Evolutionary conservation across 2,888 invertebrate genomes (phyloP).

Genomic region (Ramazzottius varieornatus): DNA sequence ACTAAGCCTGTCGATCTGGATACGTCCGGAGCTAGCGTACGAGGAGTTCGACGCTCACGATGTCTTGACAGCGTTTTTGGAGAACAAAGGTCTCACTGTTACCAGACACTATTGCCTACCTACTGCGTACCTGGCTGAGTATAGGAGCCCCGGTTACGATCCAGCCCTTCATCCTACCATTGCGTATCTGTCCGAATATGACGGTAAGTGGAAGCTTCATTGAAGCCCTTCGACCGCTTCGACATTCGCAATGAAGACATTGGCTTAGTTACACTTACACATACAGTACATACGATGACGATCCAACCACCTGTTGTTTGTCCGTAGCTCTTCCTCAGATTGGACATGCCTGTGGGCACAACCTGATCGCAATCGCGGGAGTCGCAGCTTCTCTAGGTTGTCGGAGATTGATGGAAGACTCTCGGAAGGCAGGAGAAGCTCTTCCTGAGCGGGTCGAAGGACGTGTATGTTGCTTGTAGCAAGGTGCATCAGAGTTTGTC

Average conservation of each 20-base stretch:
- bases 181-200: not conserved
- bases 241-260: too few species aligned
- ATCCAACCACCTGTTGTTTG: too few species aligned
- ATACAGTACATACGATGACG: too few species aligned
- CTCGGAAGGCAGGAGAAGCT: not conserved
- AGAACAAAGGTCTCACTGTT: slow-evolving; percentile 13
- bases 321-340: not conserved
- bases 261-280: not conserved
- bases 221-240: too few species aligned
- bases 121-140: not conserved
- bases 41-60: slow-evolving; percentile 14
- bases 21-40: slow-evolving; percentile 14
- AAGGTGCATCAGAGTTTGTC: not conserved
- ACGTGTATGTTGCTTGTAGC: not conserved
- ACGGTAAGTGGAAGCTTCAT: too few species aligned
- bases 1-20: slow-evolving; percentile 14
- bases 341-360: slow-evolving; percentile 1
- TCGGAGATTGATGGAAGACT: not conserved
- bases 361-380: not conserved
- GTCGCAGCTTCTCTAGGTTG: not conserved
- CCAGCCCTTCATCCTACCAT: not conserved
- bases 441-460: not conserved
- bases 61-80: slow-evolving; percentile 12
- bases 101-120: slow-evolving; percentile 8
- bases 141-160: not conserved